A percentile compares a stretch with the other conserved stretches of the same genome.
Conservation (phyloP, 2,888 invertebrate species). For the Eulithis testata region DNA sequence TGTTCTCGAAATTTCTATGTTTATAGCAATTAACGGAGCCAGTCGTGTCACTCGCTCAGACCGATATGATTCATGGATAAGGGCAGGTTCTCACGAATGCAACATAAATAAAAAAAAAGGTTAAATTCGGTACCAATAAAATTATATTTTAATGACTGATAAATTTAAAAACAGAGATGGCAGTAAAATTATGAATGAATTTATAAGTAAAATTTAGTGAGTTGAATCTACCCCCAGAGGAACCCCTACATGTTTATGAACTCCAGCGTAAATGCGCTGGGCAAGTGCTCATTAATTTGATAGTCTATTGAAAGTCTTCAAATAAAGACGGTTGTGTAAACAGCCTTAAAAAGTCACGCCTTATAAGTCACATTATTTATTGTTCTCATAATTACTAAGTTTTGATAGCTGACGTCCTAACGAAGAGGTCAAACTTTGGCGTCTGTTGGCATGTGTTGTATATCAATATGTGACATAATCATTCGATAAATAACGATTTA, state of each 20-base stretch:
- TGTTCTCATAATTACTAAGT: slow-evolving; percentile 67
- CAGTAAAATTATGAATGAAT: no score
- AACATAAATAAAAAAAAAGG: not conserved
- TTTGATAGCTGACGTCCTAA: slow-evolving; percentile 52
- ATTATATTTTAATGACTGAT: no score
- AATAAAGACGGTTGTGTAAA: slow-evolving; percentile 10
- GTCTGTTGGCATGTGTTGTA: slow-evolving; percentile 4
- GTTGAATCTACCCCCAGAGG: no score
- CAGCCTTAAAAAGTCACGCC: slow-evolving; percentile 53
- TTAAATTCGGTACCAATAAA: not conserved
- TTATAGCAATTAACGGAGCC: slow-evolving; percentile 62
- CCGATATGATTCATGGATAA: slow-evolving; percentile 53
- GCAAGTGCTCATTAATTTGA: no score
- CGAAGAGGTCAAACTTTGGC: slow-evolving; percentile 18
- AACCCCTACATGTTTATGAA: no score
- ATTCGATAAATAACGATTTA: no score
- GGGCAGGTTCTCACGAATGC: slow-evolving; percentile 39
- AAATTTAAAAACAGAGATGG: no score
- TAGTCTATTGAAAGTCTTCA: no score
- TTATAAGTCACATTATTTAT: slow-evolving; percentile 64
- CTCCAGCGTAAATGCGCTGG: no score
- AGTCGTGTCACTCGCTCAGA: slow-evolving; percentile 55
- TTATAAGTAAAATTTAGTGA: no score
- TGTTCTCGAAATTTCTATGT: slow-evolving; percentile 59
- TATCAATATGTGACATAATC: no score